Base-by-base conservation (phyloP, 2,888 invertebrate genomes). In the Orchestes rusci region DNA sequence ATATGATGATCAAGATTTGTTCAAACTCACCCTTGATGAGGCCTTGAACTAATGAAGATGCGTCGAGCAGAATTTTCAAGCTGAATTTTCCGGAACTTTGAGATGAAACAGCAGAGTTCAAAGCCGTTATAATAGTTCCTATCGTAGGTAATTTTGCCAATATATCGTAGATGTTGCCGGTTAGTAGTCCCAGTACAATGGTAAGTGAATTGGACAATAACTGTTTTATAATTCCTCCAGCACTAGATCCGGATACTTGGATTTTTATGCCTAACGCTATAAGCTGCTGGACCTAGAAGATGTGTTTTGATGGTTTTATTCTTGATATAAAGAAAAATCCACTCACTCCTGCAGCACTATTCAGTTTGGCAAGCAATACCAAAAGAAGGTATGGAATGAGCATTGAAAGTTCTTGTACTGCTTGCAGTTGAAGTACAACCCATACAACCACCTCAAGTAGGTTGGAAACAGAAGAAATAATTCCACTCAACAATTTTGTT, bases 271-370 rank as follows among this genome's bases (percentile, higher is more conserved):
- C 23, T 23, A 23, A 7, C 5, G 10, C 7, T 23, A 23, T 23
- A 23, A 23, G 23, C 10, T 23, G 23, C 23, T 10, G 5, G 5
- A 23, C 23, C 23, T 23, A 23, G 7, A 23, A 23, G 10, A 23
- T 23, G n/a, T n/a, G n/a, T n/a, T n/a, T n/a, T 23, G 7, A 23
- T 10, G 10, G 23, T 23, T 23, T 23, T 7, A 23, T 10, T 23
- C 10, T 23, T 23, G 23, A 23, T 23, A 23, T 23, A 5, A 10
- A 23, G n/a, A 23, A 7, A 5, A 23, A 23, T 23, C 23, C 5
- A 10, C 44, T 44, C 39, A 44, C 44, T 7, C 39, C 44, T 18
- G 19, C 19, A 4, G 34, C 33, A 15, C 17, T 39, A 3, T 39
- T 34, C 1, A 38, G 23, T 2, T 44, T 33, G 3, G 39, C 5